Evolutionary conservation across 2,113 vertebrate species (phyloP), one percentile per base, ranked within the genome.

Genomic region (Leucosticte australis): DNA sequence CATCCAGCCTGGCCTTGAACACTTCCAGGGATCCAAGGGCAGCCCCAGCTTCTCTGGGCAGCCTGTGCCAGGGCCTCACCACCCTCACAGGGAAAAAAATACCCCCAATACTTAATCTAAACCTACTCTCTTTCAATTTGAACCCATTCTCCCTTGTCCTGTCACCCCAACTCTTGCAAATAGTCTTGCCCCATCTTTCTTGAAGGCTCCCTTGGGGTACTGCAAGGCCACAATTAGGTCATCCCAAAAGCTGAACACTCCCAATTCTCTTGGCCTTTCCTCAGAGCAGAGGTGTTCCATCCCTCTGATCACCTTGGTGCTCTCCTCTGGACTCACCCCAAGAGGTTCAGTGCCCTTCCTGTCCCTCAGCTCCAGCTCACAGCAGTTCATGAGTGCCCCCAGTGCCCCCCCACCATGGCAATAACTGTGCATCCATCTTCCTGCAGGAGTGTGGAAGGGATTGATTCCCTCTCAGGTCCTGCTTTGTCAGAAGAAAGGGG

Each of bases 401-500:
- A 28, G 10, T 31, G 26, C 8, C 27, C 20, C 20, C 21, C 10
- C 15, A 6, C 33, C 8, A 2, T 0, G 11, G 44, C 62, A n/a
- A 1, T 11, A 35, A n/a, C 37, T 4, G 4, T 5, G n/a, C 41
- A 8, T 24, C 55, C 73, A 8, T 27, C 46, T 50, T 82, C 71
- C 44, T 18, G 6, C 41, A 21, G 35, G 13, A 41, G 33, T 10
- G 12, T 33, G 35, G n/a, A 6, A 17, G 14, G 2, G 15, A 15
- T 0, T 14, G 46, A 37, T n/a, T 46, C 20, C 1, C 19, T 52
- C 17, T 9, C 59, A 52, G 8, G 50, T 41, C 18, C 44, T 15
- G 30, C 56, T 30, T 19, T 21, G 68, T 22, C 0, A 0, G 47
- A 55, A 35, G 24, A 21, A 57, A 50, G 0, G 1, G 35, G 14